Evolutionary conservation across 2,113 vertebrate genomes (phyloP).

Genomic region (Chloebia gouldiae): DNA sequence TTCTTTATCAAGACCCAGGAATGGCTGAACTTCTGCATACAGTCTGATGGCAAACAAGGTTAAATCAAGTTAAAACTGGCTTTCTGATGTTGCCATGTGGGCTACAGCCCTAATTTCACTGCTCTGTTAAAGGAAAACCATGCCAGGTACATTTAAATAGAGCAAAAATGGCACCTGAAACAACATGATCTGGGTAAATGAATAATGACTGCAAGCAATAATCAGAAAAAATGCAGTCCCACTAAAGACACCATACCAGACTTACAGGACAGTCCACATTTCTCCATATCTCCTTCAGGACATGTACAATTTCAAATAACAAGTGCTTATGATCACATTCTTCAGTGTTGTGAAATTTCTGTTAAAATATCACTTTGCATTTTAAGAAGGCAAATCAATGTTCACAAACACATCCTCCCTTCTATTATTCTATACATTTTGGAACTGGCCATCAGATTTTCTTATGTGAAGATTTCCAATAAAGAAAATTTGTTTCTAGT

Average conservation of each 20-base stretch:
- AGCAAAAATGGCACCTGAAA: background rate
- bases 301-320: background rate
- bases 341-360: background rate
- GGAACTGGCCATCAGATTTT: background rate
- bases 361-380: background rate
- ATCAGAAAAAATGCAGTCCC: background rate
- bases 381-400: background rate
- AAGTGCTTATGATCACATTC: background rate
- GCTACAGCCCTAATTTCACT: background rate
- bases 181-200: background rate
- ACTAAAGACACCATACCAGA: background rate
- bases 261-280: background rate
- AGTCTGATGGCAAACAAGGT: background rate
- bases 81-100: background rate
- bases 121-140: background rate
- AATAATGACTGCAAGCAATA: background rate
- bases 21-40: background rate
- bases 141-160: background rate
- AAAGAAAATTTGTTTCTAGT: background rate
- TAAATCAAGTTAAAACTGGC: constrained; percentile 13
- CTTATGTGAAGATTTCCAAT: background rate
- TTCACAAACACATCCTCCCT: background rate
- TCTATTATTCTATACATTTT: background rate
- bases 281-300: background rate
- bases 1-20: background rate